These are phyloP conservation scores for Rhopalosiphum padi DNA, from an alignment of 1,140 invertebrate genomes.

Conservation along the genomic window DNA sequence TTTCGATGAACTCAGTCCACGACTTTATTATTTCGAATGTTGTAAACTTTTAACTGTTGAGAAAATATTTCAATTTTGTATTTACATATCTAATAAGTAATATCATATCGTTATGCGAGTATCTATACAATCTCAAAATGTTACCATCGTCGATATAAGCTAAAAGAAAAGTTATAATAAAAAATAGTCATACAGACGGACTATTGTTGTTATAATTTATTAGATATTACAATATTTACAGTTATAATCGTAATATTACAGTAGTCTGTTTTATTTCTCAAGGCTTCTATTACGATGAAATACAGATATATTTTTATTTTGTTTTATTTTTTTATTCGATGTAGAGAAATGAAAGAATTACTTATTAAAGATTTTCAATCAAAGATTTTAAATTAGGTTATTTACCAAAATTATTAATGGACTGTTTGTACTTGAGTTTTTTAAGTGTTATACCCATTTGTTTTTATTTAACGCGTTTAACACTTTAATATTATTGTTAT, in stretches of 20 bases:
- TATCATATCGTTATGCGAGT: not conserved
- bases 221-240: not conserved
- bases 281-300: not conserved
- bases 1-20: not conserved
- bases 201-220: not conserved
- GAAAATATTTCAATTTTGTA: not conserved
- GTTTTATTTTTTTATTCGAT: not conserved
- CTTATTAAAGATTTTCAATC: not conserved
- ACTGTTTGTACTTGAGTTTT: not conserved
- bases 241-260: not conserved
- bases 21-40: not conserved
- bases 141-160: not conserved
- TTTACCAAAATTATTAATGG: not conserved
- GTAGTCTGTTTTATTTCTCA: not conserved
- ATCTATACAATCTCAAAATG: not conserved
- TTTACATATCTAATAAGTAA: not conserved
- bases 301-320: not conserved
- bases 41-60: not conserved
- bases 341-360: not conserved
- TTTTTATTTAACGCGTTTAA: not conserved
- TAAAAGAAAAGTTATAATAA: not conserved
- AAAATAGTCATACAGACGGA: not conserved
- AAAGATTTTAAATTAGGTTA: not conserved
- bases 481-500: not conserved
- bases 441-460: not conserved